Evolutionary conservation across 2,888 invertebrate species (phyloP).

Genomic region (Drosophila ustulata): DNA sequence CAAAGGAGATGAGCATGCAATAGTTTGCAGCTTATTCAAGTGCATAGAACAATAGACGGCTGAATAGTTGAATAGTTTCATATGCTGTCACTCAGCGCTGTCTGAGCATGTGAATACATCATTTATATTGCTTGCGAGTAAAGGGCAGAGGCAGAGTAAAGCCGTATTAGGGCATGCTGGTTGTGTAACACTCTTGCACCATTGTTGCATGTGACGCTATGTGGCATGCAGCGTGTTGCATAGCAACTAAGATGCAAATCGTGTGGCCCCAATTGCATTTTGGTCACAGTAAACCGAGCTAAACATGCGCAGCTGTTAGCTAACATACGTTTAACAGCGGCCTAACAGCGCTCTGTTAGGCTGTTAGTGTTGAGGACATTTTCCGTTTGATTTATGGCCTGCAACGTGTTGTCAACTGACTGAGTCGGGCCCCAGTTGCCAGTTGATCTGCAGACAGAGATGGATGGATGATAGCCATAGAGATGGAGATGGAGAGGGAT

Average conservation of each 20-base stretch:
- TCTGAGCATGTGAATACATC: slow-evolving; percentile 2
- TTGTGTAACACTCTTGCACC: slow-evolving; percentile 20
- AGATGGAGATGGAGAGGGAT: neutral
- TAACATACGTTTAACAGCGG: slow-evolving; percentile 33
- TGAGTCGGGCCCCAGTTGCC: slow-evolving; percentile 6
- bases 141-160: slow-evolving; percentile 9
- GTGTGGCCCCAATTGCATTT: slow-evolving; percentile 33
- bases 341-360: slow-evolving; percentile 3
- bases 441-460: slow-evolving; percentile 23
- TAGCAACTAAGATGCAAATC: slow-evolving; percentile 42
- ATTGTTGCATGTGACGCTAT: slow-evolving; percentile 9
- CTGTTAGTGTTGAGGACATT: slow-evolving; percentile 9
- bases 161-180: slow-evolving; percentile 7
- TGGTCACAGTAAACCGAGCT: slow-evolving; percentile 10
- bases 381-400: slow-evolving; percentile 34
- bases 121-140: slow-evolving; percentile 2
- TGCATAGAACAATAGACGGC: slow-evolving; percentile 7
- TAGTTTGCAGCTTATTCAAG: slow-evolving; percentile 11
- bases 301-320: slow-evolving; percentile 25
- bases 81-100: slow-evolving; percentile 2
- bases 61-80: neutral
- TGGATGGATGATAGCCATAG: neutral
- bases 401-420: slow-evolving; percentile 17
- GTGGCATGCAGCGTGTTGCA: slow-evolving; percentile 11
- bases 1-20: slow-evolving; percentile 2